Percentiles rank a stretch among this genome's conserved stretches.
Conservation (phyloP, 2,797 vertebrate species). For the Delichon dasypus region DNA sequence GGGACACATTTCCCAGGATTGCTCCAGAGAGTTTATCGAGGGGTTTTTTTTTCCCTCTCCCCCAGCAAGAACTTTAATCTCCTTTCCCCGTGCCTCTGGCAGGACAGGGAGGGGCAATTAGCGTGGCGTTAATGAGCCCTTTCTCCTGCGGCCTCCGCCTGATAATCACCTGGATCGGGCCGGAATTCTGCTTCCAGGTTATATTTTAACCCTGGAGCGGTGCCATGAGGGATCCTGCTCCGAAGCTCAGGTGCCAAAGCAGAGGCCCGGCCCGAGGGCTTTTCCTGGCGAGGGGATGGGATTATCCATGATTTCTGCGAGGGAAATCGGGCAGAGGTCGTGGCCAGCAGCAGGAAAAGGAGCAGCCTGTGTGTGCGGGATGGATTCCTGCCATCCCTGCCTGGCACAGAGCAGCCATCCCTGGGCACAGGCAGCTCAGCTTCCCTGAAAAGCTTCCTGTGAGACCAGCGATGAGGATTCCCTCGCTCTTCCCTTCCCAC, state of each 20-base stretch:
- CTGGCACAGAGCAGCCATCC: background rate
- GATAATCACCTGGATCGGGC: background rate
- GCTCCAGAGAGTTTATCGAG: background rate
- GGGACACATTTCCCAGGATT: background rate
- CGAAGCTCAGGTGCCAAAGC: background rate
- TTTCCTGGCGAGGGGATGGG: background rate
- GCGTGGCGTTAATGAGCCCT: background rate
- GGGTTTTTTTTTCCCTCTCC: background rate
- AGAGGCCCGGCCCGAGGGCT: background rate
- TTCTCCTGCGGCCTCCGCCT: background rate
- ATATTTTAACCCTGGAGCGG: background rate
- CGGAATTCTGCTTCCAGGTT: background rate
- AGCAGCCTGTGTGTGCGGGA: background rate
- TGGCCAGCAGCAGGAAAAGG: background rate
- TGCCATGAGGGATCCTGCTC: background rate
- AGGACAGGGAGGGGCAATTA: background rate
- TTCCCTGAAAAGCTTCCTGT: background rate
- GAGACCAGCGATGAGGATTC: background rate
- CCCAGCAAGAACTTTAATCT: background rate
- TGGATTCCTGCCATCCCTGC: background rate
- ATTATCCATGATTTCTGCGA: fast-evolving
- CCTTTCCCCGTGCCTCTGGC: background rate
- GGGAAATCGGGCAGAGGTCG: fast-evolving
- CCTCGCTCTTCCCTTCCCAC: background rate
- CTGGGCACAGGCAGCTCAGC: background rate